Evolutionary conservation across 2,888 invertebrate genomes (phyloP).

Genomic region (Heliconius sara): DNA sequence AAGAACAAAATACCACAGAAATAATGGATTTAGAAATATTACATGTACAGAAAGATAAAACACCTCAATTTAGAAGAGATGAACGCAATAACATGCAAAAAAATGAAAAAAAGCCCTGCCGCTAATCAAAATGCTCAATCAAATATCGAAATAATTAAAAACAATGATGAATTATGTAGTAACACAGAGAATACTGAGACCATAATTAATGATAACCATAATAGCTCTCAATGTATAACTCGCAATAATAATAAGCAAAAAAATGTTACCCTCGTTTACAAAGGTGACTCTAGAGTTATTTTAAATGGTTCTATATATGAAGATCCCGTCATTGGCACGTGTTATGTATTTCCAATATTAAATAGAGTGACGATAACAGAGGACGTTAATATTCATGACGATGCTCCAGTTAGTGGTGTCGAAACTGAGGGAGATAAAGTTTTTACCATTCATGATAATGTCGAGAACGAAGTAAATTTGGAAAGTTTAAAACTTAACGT

Average conservation of each 20-base stretch:
- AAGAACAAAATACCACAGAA: neutral
- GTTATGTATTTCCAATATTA: conserved; percentile 61
- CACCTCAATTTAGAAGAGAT: neutral
- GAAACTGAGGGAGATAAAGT: conserved; percentile 44
- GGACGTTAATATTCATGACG: conserved; percentile 40
- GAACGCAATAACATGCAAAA: neutral
- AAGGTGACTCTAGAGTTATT: conserved; percentile 54
- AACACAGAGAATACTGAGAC: neutral
- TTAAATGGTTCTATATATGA: conserved; percentile 63
- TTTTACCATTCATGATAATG: conserved; percentile 37
- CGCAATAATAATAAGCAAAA: conserved; percentile 23
- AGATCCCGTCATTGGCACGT: conserved; percentile 60
- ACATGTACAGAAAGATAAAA: neutral
- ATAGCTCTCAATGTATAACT: conserved; percentile 3
- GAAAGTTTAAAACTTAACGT: conserved; percentile 52
- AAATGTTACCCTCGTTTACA: conserved; percentile 54
- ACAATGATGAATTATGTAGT: neutral
- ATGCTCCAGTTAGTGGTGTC: conserved; percentile 36
- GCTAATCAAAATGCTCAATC: neutral
- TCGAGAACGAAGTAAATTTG: conserved; percentile 46
- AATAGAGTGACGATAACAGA: conserved; percentile 41
- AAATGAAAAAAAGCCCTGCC: neutral
- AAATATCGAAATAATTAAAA: neutral
- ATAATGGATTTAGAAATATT: neutral
- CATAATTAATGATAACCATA: neutral